Evolutionary conservation across 1,140 invertebrate species (phyloP).

Genomic region (Anoplophora glabripennis): DNA sequence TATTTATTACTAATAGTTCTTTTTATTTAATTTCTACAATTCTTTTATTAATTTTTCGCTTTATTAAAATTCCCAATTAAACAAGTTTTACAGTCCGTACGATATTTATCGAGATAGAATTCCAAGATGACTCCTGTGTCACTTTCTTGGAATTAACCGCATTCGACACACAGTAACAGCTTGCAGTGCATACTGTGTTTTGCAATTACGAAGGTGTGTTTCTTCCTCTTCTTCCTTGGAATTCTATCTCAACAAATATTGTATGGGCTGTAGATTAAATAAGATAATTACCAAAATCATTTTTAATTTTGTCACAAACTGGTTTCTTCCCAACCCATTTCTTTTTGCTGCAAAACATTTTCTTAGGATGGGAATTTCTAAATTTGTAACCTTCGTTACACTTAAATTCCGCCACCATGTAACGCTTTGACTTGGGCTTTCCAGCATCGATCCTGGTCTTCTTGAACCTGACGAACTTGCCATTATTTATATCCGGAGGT

Average conservation of each 20-base stretch:
- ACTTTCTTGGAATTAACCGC: too few species aligned
- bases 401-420: slow-evolving; percentile 17
- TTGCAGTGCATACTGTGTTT: too few species aligned
- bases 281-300: not conserved
- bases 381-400: slow-evolving; percentile 12
- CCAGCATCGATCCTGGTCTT: slow-evolving; percentile 4
- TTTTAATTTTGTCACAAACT: slow-evolving; percentile 13
- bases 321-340: slow-evolving; percentile 18
- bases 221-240: not conserved
- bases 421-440: not conserved
- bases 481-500: slow-evolving; percentile 14
- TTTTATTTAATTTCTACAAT: too few species aligned
- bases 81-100: not conserved
- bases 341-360: slow-evolving; percentile 18
- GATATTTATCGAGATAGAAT: not conserved
- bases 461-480: slow-evolving; percentile 16
- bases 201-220: too few species aligned
- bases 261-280: not conserved
- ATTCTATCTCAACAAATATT: not conserved
- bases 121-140: too few species aligned
- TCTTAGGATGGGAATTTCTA: not conserved
- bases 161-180: too few species aligned
- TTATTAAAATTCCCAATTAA: not conserved
- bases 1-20: too few species aligned
- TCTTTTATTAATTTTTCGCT: too few species aligned